phyloP scores from a whole-genome alignment of 2,113 vertebrate genomes.

The Aegithalos caudatus region DNA sequence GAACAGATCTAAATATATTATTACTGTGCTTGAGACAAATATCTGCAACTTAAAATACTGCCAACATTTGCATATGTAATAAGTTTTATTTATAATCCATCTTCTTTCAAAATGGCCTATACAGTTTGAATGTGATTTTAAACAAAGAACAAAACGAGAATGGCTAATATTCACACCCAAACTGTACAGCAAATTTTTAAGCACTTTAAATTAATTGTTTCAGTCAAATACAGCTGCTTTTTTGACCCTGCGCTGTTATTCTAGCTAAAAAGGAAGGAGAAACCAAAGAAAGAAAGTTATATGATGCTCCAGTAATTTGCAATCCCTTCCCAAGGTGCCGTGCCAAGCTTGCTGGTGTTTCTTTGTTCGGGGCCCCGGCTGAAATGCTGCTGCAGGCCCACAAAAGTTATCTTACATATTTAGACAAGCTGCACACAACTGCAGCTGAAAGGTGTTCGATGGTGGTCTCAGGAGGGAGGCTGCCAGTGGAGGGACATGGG shows the following conservation, averaged over 20 bases:
- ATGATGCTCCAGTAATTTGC: slow-evolving; percentile 54
- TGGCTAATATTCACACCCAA: neutral
- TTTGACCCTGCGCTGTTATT: slow-evolving; percentile 25
- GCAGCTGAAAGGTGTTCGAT: slow-evolving; percentile 36
- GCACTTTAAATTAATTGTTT: slow-evolving; percentile 27
- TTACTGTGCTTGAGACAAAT: neutral
- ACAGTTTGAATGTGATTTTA: neutral
- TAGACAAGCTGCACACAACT: slow-evolving; percentile 37
- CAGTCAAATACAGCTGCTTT: neutral
- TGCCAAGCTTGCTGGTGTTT: slow-evolving; percentile 19
- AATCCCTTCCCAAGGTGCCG: slow-evolving; percentile 33
- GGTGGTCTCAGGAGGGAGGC: slow-evolving; percentile 44
- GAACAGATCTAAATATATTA: neutral
- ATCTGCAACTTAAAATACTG: neutral
- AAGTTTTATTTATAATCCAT: neutral
- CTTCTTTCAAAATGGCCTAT: neutral
- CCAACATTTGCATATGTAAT: neutral
- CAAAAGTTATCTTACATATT: slow-evolving; percentile 50
- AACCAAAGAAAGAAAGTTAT: slow-evolving; percentile 33
- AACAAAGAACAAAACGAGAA: neutral
- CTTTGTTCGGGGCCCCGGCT: neutral
- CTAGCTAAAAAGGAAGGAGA: slow-evolving; percentile 22
- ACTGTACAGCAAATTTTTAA: neutral
- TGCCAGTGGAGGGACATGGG: neutral
- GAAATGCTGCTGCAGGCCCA: slow-evolving; percentile 41